Base-by-base conservation (phyloP, 2,888 invertebrate species). In the Thereva unica region DNA sequence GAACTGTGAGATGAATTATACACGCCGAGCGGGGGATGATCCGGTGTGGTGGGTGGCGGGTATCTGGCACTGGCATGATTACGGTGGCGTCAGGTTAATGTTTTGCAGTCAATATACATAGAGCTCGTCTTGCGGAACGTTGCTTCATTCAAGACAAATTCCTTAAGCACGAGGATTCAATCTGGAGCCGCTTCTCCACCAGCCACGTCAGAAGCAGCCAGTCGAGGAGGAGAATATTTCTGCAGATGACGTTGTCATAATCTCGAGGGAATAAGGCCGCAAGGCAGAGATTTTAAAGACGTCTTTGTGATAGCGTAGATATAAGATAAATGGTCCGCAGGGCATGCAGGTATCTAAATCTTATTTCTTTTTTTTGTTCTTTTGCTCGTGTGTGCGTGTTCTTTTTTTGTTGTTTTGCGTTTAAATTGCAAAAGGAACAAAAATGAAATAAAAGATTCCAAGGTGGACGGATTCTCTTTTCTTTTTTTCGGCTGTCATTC, bases 1-100 rank as follows among this genome's bases (percentile, higher is more conserved):
- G 68, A 68, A 66, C 65, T 61, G 65, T 61, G 61, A 66, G 66
- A 55, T 68, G 65, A 65, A 66, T 68, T 68, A 61, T 61, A 61
- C 42, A 50, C 41, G 61, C 40, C 34, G 38, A 68, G 50, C 40
- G 65, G 10, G 12, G 59, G 52, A 52, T 52, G 57, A 9, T 10
- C 63, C 50, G 41, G 47, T 23, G 23, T 47, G 12, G 5, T 23
- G 47, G 50, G 41, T 40, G 50, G 41, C 23, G 50, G 40, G 12
- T 49, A 61, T 50, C 34, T 40, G 41, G 23, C 2, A 23, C 23
- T 23, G 23, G 23, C 23, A 23, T 23, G 23, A 23, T 23, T 23
- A 23, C 2, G 35, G 40, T 50, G 34, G 50, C 41, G 35, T 61
- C 50, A 40, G 50, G 61, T 44, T 61, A 61, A 61, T 50, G 50